Evolutionary conservation across 2,797 vertebrate genomes (phyloP), one percentile per base, ranked within the genome.

Genomic region (Delichon dasypus): DNA sequence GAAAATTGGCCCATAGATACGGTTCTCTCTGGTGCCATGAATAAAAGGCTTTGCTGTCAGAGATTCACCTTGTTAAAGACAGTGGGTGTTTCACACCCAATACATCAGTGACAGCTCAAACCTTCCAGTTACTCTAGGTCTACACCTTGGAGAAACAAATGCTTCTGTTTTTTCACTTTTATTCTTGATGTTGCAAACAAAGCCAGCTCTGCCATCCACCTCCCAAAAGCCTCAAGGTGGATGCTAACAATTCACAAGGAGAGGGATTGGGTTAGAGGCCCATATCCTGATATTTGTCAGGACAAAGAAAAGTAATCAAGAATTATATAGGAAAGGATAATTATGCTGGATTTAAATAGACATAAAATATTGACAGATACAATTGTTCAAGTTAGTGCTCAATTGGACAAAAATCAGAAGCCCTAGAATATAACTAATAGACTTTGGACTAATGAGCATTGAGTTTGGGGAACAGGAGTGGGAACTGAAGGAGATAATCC

Each of bases 401-500:
- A 62, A 32, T 32, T 70, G 42, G 27, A 88, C 48, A 82, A 76
- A 86, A 45, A 27, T 73, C 3, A 25, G 66, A 85, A 79, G 32
- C 17, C 12, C 42, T 84, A 66, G 44, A 85, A 95, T 89, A 89
- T 85, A 94, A 88, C 88, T 65, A 58, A 58, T 85, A 85, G 36
- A 78, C 47, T 77, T 74, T 22, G 23, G 26, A 48, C 25, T 76
- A 60, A 73, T 73, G 57, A 79, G 5, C 64, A 93, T 25, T 90
- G 40, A 68, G 34, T 57, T 79, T 64, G 48, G 26, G 32, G 47
- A 78, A 66, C 25, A 91, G 29, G 54, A 95, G 70, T 40, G 32
- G 25, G 30, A 92, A 58, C 7, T 44, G 79, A 78, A 94, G 76
- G 67, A 84, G 9, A 19, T 61, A 91, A 91, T 93, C 55, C 55